These are phyloP conservation scores for Drosophila austrosaltans DNA, from an alignment of 2,888 invertebrate species.

Conservation along the genomic window DNA sequence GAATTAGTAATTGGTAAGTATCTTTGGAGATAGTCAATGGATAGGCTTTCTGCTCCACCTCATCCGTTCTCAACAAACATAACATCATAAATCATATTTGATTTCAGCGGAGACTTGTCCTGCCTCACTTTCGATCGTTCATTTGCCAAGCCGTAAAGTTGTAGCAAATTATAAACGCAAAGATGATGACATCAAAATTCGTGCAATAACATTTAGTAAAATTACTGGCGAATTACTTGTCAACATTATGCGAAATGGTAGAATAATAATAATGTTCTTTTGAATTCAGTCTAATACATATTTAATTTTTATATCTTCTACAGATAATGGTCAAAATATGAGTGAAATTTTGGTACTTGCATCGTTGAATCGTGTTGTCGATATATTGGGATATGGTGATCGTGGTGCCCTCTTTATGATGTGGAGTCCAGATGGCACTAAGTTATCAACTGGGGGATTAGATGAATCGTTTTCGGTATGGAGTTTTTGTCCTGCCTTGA, in stretches of 20 bases:
- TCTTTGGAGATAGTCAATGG: too few species aligned
- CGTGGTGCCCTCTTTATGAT: conserved; percentile 79
- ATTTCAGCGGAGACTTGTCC: conserved; percentile 76
- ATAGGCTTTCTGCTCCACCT: too few species aligned
- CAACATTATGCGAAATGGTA: conserved; percentile 73
- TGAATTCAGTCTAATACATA: neutral
- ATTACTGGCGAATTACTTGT: conserved; percentile 83
- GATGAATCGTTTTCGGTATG: conserved; percentile 83
- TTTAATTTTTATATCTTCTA: neutral
- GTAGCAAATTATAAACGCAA: conserved; percentile 80
- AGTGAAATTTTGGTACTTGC: conserved; percentile 81
- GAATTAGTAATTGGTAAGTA: conserved; percentile 82
- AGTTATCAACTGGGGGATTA: conserved; percentile 81
- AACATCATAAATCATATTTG: too few species aligned
- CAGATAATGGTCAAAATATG: conserved; percentile 39
- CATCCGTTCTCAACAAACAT: neutral
- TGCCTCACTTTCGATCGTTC: conserved; percentile 77
- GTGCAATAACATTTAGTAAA: conserved; percentile 82
- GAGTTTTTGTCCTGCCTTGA: conserved; percentile 79
- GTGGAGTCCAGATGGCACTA: conserved; percentile 81
- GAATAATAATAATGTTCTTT: neutral
- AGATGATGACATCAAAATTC: conserved; percentile 72
- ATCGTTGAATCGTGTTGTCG: conserved; percentile 81
- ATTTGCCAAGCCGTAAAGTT: conserved; percentile 76
- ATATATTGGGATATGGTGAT: conserved; percentile 74